Evolutionary conservation across 1,140 invertebrate species (phyloP).

Genomic region (Eupristina koningsbergeri): DNA sequence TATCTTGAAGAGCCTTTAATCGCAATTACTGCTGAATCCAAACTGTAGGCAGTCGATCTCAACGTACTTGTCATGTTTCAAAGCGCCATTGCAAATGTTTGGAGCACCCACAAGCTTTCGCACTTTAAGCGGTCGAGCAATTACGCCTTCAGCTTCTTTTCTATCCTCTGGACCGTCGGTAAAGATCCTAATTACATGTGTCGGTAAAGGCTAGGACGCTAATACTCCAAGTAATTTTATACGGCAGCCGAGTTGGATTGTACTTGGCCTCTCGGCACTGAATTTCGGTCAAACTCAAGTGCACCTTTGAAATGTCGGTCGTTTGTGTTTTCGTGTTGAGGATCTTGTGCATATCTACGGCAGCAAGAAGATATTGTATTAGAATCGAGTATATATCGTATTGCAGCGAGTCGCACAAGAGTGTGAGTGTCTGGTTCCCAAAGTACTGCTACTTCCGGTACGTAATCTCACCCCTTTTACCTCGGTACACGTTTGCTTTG

Average conservation of each 20-base stretch:
- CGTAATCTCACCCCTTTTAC: not conserved
- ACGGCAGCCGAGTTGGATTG: conserved; percentile 51
- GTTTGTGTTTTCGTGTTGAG: conserved; percentile 15
- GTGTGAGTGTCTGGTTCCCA: not conserved
- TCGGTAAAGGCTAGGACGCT: conserved; percentile 12
- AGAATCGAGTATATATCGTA: too few species aligned
- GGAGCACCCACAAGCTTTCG: not conserved
- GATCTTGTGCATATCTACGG: not conserved
- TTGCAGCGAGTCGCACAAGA: not conserved
- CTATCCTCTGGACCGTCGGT: not conserved
- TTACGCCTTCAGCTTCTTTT: conserved; percentile 18
- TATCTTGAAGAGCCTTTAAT: not conserved
- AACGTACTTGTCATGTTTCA: not conserved
- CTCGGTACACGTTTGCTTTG: conserved; percentile 10
- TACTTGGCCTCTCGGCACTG: conserved; percentile 51
- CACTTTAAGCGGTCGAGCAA: not conserved
- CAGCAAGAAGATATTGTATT: not conserved
- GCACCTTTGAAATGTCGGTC: conserved; percentile 52
- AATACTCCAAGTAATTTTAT: conserved; percentile 21
- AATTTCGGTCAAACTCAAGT: conserved; percentile 59
- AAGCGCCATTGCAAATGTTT: not conserved
- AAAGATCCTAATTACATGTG: conserved; percentile 31
- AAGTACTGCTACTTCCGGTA: conserved; percentile 36
- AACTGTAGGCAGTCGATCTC: not conserved
- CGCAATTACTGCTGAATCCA: not conserved